Conservation (phyloP, 1,140 invertebrate species). For the Drosophila busckii region DNA sequence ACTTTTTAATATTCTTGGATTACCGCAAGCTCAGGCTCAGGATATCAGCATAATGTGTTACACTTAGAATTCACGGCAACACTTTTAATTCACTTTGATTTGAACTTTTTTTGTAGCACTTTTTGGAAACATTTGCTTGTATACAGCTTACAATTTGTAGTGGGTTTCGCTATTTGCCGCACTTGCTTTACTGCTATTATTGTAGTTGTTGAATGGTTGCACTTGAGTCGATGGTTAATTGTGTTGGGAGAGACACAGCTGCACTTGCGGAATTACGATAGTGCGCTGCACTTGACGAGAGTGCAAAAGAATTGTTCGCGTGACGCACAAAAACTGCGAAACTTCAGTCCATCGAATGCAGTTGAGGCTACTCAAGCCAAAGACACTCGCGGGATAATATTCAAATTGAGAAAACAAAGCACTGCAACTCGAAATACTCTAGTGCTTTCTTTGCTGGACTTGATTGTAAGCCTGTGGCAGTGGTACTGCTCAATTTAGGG, state of each 20-base stretch:
- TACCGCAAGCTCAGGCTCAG: no score
- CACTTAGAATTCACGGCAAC: not conserved
- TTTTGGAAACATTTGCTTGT: constrained; percentile 1
- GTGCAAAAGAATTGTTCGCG: constrained; percentile 61
- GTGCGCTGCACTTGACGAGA: constrained; percentile 73
- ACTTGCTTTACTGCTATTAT: not conserved
- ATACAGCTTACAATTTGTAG: no score
- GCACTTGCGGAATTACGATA: constrained; percentile 67
- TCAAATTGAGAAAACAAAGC: no score
- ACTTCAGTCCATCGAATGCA: no score
- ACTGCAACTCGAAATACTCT: no score
- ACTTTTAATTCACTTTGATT: constrained; percentile 4
- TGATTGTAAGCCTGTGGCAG: constrained; percentile 13
- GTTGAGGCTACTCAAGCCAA: constrained; percentile 8
- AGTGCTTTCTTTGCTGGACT: no score
- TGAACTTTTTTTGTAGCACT: not conserved
- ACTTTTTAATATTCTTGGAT: not conserved
- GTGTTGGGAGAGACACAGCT: constrained; percentile 55
- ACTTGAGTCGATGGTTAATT: constrained; percentile 57
- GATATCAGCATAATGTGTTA: no score
- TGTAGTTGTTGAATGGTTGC: constrained; percentile 48
- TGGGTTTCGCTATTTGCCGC: not conserved
- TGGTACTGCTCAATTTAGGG: constrained; percentile 47
- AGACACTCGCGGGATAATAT: no score
- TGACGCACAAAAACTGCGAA: constrained; percentile 36